A percentile compares a stretch with the other conserved stretches of the same genome.
These are phyloP conservation scores for Phainopepla nitens DNA, from an alignment of 2,113 vertebrate species.

Conservation along the genomic window DNA sequence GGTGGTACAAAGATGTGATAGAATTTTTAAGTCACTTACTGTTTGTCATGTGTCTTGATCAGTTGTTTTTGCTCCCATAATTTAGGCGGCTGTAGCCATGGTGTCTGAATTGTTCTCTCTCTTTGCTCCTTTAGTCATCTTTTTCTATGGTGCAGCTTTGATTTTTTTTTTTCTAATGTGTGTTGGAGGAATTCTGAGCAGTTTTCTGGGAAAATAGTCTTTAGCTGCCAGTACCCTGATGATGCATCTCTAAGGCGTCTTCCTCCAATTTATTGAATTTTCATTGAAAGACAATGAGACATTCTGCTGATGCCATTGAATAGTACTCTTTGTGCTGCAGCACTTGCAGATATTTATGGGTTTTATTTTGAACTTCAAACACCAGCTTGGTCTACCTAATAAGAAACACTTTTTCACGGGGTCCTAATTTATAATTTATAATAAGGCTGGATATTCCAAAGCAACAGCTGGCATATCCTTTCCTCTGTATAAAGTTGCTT, in stretches of 20 bases:
- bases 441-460: neutral
- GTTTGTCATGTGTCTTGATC: neutral
- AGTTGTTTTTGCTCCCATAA: neutral
- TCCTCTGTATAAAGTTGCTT: neutral
- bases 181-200: slow-evolving; percentile 6
- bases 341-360: neutral
- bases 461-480: neutral
- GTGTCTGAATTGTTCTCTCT: neutral
- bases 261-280: neutral
- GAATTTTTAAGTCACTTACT: neutral
- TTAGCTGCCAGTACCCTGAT: neutral
- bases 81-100: neutral
- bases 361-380: neutral
- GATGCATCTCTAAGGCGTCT: neutral
- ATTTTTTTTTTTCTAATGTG: neutral
- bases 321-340: neutral
- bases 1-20: neutral
- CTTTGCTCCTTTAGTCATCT: neutral
- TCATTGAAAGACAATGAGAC: neutral
- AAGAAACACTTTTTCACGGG: neutral
- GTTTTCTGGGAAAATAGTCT: slow-evolving; percentile 9
- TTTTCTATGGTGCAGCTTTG: neutral
- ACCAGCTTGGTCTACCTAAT: neutral
- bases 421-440: neutral
- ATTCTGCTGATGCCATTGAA: neutral